These are phyloP conservation scores for Tragelaphus eurycerus DNA, from an alignment of 2,797 vertebrate species.

Conservation along the genomic window DNA sequence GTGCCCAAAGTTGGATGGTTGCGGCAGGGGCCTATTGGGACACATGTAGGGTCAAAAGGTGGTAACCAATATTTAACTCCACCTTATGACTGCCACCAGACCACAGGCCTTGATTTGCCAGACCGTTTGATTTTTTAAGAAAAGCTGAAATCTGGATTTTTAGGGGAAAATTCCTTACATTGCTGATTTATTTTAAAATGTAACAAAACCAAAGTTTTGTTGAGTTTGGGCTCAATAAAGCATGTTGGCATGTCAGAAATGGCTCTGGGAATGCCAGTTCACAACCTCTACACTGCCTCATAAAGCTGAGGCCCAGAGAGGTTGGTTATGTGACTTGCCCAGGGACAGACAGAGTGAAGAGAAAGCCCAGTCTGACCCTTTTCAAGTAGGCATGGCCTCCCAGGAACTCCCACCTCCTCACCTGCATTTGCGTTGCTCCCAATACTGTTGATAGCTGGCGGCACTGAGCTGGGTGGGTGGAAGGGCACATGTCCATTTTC, in stretches of 20 bases:
- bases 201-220: background rate
- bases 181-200: slow-evolving; percentile 32
- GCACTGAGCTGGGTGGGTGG: slow-evolving; percentile 85
- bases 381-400: background rate
- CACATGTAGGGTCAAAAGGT: background rate
- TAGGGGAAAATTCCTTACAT: background rate
- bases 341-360: background rate
- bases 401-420: slow-evolving; percentile 61
- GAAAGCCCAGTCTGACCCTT: background rate
- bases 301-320: background rate
- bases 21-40: background rate
- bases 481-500: slow-evolving; percentile 94
- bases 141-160: slow-evolving; percentile 12
- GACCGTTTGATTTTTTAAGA: background rate
- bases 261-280: background rate
- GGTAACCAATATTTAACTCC: background rate
- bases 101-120: background rate
- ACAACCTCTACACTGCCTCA: background rate
- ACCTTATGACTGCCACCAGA: background rate
- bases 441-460: slow-evolving; percentile 89
- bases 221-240: background rate
- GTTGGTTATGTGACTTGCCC: background rate
- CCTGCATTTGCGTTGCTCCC: slow-evolving; percentile 87
- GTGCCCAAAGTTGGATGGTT: background rate
- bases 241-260: background rate